Conservation (phyloP, 2,113 vertebrate genomes). For the Perognathus longimembris region DNA sequence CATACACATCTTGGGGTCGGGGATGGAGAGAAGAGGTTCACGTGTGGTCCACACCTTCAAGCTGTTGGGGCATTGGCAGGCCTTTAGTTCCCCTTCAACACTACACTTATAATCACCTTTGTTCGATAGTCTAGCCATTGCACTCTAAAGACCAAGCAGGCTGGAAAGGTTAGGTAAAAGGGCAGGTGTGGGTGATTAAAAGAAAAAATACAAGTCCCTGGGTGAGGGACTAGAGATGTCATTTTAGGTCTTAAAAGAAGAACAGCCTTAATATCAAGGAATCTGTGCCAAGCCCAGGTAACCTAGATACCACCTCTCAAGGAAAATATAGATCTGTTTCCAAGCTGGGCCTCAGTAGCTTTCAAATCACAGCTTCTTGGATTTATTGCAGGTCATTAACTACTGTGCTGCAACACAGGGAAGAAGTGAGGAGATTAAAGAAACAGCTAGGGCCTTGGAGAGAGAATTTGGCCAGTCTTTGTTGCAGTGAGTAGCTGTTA, state of each 20-base stretch:
- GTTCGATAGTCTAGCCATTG: neutral
- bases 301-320: conserved; percentile 8
- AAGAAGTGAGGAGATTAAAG: conserved; percentile 60
- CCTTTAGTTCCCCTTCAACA: neutral
- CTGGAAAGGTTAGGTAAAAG: conserved; percentile 36
- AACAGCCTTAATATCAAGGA: conserved; percentile 56
- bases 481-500: conserved; percentile 50
- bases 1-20: rapidly evolving
- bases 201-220: conserved; percentile 24
- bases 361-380: conserved; percentile 19
- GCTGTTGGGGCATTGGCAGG: neutral
- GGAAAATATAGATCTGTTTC: conserved; percentile 51
- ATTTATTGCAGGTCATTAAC: conserved; percentile 62
- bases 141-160: neutral
- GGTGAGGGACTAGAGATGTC: conserved; percentile 1
- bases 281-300: conserved; percentile 32
- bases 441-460: neutral
- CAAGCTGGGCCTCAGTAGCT: neutral
- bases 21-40: rapidly evolving
- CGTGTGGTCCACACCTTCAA: neutral
- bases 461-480: conserved; percentile 38
- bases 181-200: neutral
- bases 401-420: neutral
- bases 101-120: neutral
- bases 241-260: conserved; percentile 35